Evolutionary conservation across 2,888 invertebrate genomes (phyloP).

Genomic region (Andricus curvator): DNA sequence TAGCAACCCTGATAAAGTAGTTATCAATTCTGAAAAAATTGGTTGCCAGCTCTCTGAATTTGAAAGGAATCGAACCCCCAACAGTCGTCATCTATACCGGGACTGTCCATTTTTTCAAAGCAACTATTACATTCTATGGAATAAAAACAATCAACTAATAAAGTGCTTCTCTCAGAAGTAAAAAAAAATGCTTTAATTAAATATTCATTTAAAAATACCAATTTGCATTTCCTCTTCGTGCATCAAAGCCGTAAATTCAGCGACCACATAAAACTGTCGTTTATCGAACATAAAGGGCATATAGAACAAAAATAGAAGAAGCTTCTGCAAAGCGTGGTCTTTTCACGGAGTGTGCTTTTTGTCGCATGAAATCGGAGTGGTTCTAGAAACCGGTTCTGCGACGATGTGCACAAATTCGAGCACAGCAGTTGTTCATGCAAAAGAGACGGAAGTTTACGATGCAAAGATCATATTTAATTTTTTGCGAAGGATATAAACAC

Average conservation of each 20-base stretch:
- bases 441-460: conserved; percentile 28
- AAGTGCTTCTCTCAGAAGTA: no score
- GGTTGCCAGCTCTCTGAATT: no score
- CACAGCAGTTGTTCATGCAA: conserved; percentile 37
- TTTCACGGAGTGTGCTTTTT: conserved; percentile 26
- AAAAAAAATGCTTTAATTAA: no score
- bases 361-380: conserved; percentile 38
- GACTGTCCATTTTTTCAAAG: not conserved
- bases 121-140: not conserved
- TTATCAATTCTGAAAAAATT: no score
- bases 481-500: not conserved
- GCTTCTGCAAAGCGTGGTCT: conserved; percentile 24
- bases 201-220: not conserved
- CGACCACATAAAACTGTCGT: not conserved
- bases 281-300: conserved; percentile 24
- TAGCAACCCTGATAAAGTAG: no score
- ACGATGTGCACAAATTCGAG: conserved; percentile 29
- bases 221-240: conserved; percentile 1
- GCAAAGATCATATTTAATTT: conserved; percentile 9
- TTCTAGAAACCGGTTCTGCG: conserved; percentile 29
- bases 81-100: no score
- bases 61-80: no score
- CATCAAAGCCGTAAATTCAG: not conserved
- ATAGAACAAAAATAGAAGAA: conserved; percentile 32
- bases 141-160: not conserved